These are phyloP conservation scores for Ophion slaviceki DNA, from an alignment of 2,888 invertebrate species.

Conservation along the genomic window DNA sequence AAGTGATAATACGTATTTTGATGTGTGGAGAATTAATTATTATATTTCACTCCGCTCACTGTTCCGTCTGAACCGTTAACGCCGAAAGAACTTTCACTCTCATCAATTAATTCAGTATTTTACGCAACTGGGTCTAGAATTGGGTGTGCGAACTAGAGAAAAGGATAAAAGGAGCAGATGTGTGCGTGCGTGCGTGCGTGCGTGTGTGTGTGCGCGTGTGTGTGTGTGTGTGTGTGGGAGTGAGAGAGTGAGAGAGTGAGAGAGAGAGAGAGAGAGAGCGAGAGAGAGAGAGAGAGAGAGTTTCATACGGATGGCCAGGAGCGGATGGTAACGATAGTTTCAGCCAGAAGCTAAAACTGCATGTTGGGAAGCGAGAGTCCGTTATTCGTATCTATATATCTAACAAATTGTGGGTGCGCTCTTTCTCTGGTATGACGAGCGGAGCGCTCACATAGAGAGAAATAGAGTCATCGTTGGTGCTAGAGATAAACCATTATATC, in stretches of 20 bases:
- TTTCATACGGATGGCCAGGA: conserved; percentile 40
- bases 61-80: conserved; percentile 20
- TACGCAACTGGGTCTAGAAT: conserved; percentile 25
- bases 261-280: not conserved
- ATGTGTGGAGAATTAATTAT: conserved; percentile 40
- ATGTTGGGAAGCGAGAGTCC: not conserved
- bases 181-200: too few relatives aligned
- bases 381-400: conserved; percentile 13
- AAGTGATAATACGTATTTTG: not conserved
- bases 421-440: conserved; percentile 3
- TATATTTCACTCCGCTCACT: conserved; percentile 6
- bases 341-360: conserved; percentile 15
- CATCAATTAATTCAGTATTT: conserved; percentile 57
- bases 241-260: not conserved
- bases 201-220: too few relatives aligned
- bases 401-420: not conserved
- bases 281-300: not conserved
- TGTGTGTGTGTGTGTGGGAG: too few relatives aligned
- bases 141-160: too few relatives aligned
- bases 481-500: conserved; percentile 58
- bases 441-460: conserved; percentile 20
- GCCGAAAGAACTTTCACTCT: conserved; percentile 19
- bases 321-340: conserved; percentile 31
- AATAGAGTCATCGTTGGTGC: conserved; percentile 59
- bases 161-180: not conserved